phyloP scores from a whole-genome alignment of 30 jellyfish, hydroid and myxozoan species.

The Phacellophora camtschatica region DNA sequence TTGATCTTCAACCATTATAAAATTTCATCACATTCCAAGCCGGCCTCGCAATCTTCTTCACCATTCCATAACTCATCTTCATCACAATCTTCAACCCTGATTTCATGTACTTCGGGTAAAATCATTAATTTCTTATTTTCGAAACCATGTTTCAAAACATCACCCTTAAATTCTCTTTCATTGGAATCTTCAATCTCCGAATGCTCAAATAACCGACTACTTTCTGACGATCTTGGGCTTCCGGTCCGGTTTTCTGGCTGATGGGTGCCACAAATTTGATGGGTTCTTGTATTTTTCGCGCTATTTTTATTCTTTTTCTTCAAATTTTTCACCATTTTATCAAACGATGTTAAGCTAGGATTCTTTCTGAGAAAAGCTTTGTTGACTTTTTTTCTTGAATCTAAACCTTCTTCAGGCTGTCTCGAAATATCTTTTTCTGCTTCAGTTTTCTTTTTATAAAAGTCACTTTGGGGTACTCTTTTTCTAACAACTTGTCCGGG shows the following conservation, averaged over 20 bases:
- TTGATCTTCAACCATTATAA: too few relatives aligned
- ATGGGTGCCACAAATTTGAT: not conserved
- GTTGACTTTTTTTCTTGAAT: not conserved
- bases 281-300: too few relatives aligned
- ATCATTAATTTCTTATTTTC: slow-evolving; percentile 25
- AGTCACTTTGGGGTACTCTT: not conserved
- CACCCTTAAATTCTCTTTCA: not conserved
- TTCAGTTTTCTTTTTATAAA: not conserved
- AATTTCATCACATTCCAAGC: slow-evolving; percentile 39
- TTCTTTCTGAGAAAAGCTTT: slow-evolving; percentile 18
- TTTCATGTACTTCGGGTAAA: slow-evolving; percentile 70
- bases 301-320: slow-evolving; percentile 14
- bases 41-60: slow-evolving; percentile 68
- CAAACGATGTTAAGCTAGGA: slow-evolving; percentile 53
- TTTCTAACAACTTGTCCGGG: not conserved
- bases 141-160: not conserved
- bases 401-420: not conserved
- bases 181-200: not conserved
- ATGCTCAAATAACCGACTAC: not conserved
- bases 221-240: not conserved
- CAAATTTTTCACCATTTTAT: slow-evolving; percentile 15
- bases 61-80: slow-evolving; percentile 72
- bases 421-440: slow-evolving; percentile 18
- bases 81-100: slow-evolving; percentile 53
- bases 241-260: not conserved